Evolutionary conservation across 2,888 invertebrate genomes (phyloP), one percentile per base, ranked within the genome.

Genomic region (Apamea sordens): DNA sequence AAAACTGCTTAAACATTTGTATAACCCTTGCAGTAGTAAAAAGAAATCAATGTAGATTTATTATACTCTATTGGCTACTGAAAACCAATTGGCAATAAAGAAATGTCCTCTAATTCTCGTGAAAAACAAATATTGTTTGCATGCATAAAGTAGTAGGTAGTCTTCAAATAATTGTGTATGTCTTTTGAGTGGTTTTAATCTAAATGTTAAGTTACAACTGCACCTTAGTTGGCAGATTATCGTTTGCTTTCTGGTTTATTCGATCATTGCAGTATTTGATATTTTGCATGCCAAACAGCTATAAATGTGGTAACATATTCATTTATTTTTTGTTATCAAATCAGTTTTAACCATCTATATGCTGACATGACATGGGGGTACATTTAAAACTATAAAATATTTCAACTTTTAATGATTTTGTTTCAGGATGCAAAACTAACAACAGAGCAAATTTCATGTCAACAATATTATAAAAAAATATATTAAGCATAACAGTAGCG

Each of bases 401-500:
- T 79, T 76, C 74, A 82, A 88, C 75, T 50, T 81, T 47, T 50
- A 68, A 79, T 90, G 89, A 89, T 91, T 93, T 94, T 91, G 93
- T 96, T 96, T 85, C 95, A 96, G 96, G 92, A 91, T 85, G 88
- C 85, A 88, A 90, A 91, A 89, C 80, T 86, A 88, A 80, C 91
- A 90, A 89, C 86, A 92, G 95, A 95, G 95, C 96, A 95, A 95
- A 95, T 92, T 93, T 94, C 95, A 96, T 96, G 95, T 90, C 90
- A 90, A 86, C 85, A 80, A 84, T 80, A 76, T 88, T 79, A 74
- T 88, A 86, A 64, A 61, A 86, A 76, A 79, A 76, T 86, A 83
- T 85, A 80, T 85, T 86, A 86, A 85, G 82, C 61, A 77, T 84
- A 88, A 86, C 67, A 74, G 69, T 85, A 88, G 82, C 18, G 44